These are phyloP conservation scores for Drosophila paulistorum DNA, from an alignment of 1,140 invertebrate genomes.

Conservation along the genomic window DNA sequence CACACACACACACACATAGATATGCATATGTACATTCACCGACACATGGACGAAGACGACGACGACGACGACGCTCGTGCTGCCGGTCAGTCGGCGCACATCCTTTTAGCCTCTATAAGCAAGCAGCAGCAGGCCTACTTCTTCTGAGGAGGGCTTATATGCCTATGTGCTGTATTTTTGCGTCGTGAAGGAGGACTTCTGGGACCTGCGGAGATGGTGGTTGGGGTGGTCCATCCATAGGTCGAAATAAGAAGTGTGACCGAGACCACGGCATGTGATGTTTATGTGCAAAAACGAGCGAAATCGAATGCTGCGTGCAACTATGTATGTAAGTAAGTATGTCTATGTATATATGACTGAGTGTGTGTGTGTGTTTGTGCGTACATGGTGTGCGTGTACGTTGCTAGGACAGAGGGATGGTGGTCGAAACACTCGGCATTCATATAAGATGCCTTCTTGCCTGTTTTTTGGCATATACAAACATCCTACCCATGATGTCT, in stretches of 20 bases:
- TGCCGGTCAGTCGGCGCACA: conserved; percentile 53
- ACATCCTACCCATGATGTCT: neutral
- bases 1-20: conserved; percentile 14
- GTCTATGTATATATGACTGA: neutral
- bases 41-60: conserved; percentile 50
- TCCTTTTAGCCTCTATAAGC: conserved; percentile 66
- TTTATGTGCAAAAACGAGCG: conserved; percentile 43
- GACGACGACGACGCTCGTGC: conserved; percentile 66
- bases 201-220: conserved; percentile 25
- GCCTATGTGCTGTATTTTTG: conserved; percentile 44
- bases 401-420: conserved; percentile 26
- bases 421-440: conserved; percentile 16
- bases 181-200: conserved; percentile 30
- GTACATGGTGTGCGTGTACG: too few species aligned
- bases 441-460: conserved; percentile 48
- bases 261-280: conserved; percentile 37
- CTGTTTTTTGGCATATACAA: conserved; percentile 34
- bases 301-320: conserved; percentile 57
- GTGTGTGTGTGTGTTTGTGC: neutral
- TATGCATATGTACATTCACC: conserved; percentile 28
- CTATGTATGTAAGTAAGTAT: conserved; percentile 13
- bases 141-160: conserved; percentile 39
- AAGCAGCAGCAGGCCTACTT: conserved; percentile 55
- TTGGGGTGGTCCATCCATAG: conserved; percentile 16
- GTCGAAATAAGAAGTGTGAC: conserved; percentile 35